Evolutionary conservation across 2,113 vertebrate genomes (phyloP).

Genomic region (Chelonoidis abingdonii): DNA sequence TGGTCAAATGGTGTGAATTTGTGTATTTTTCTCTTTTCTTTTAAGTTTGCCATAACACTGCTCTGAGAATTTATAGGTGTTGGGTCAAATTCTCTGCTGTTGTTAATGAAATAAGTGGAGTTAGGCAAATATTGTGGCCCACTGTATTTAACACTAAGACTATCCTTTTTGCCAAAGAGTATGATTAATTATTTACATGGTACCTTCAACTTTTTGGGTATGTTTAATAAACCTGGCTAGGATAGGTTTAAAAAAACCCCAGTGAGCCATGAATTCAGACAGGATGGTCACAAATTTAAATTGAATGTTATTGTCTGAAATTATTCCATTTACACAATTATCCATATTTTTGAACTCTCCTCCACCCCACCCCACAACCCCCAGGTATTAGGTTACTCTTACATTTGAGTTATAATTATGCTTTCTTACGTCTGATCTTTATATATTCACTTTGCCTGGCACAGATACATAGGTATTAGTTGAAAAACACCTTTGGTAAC

Average conservation of each 20-base stretch:
- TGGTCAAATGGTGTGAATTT: neutral
- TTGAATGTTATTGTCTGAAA: neutral
- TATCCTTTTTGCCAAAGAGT: neutral
- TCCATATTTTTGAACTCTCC: neutral
- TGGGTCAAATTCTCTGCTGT: neutral
- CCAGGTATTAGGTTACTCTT: neutral
- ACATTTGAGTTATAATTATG: neutral
- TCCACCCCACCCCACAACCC: neutral
- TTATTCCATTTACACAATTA: neutral
- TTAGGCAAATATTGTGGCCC: too few relatives aligned
- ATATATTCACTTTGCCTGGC: neutral
- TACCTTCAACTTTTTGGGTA: neutral
- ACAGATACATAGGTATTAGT: neutral
- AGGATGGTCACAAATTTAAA: neutral
- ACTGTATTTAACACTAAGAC: too few relatives aligned
- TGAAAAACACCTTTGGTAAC: slow-evolving; percentile 26
- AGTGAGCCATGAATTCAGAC: neutral
- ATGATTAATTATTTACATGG: neutral
- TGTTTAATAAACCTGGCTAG: too few relatives aligned
- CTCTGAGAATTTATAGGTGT: neutral
- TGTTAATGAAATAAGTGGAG: neutral
- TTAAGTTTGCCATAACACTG: neutral
- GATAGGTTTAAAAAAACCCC: neutral
- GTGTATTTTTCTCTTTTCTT: slow-evolving; percentile 5
- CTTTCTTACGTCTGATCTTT: neutral